A percentile compares a stretch with the other conserved stretches of the same genome.
phyloP scores from a whole-genome alignment of 1,140 invertebrate genomes.

The Brachionus manjavacas region DNA sequence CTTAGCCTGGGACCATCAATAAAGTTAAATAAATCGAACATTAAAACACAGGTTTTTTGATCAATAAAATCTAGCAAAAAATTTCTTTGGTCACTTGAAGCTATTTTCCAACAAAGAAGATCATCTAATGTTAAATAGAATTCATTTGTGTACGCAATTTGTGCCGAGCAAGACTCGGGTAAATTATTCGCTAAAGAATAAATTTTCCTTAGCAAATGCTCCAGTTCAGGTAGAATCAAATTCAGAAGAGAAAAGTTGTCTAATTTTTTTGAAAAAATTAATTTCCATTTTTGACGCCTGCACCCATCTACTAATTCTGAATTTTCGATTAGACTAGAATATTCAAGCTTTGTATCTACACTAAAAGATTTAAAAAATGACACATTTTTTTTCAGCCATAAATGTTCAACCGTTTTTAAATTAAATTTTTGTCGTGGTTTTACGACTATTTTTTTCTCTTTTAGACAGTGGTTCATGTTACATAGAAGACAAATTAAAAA shows the following conservation, averaged over 20 bases:
- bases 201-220: neutral
- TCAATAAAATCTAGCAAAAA: neutral
- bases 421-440: neutral
- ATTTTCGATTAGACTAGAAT: neutral
- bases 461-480: neutral
- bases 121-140: constrained; percentile 30
- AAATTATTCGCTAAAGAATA: neutral
- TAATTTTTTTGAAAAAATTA: neutral
- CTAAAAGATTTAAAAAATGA: neutral
- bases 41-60: neutral
- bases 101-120: constrained; percentile 1
- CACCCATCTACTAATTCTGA: neutral
- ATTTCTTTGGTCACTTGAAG: neutral
- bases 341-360: neutral
- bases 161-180: neutral
- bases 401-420: neutral
- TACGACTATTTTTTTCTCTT: neutral
- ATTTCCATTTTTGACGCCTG: neutral
- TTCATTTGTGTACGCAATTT: constrained; percentile 17
- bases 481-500: neutral
- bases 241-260: neutral
- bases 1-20: constrained; percentile 26
- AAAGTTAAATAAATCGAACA: constrained; percentile 16
- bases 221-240: constrained; percentile 1
- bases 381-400: neutral